Base-by-base conservation (phyloP, 2,113 vertebrate genomes). In the Larimichthys crocea region DNA sequence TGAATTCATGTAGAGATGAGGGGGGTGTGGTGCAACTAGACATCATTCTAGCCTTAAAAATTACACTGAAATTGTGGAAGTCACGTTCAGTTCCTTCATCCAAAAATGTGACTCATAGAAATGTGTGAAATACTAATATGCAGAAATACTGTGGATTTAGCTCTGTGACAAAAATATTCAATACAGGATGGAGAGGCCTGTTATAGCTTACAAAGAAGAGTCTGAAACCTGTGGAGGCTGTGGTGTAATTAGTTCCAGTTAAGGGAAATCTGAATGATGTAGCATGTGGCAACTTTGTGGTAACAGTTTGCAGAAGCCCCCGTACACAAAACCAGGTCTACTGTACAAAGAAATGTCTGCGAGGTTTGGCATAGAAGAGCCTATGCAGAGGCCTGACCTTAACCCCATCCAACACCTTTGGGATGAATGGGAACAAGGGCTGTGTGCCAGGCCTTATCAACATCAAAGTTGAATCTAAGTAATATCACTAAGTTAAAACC, bases 1-100 rank as follows among this genome's bases (percentile, higher is more conserved):
- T 80, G 72, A 16, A 55, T 72, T 60, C 68, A 74, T 64, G 69
- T 67, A 20, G n/a, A 62, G 59, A 55, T 14, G 50, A 80, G 46
- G 53, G 44, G 40, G 31, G 12, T 76, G 63, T 3, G 2, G 52
- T 48, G 57, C 48, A 64, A 70, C 8, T 44, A 42, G 40, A 5
- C 35, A 53, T 73, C 57, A 61, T 55, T 85, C 24, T n/a, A 61
- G 50, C 29, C 53, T 10, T 10, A 35, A 76, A 61, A 50, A 83
- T 66, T 24, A 46, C 62, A 52, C n/a, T 57, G 40, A 67, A 49
- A 62, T 49, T 76, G 42, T 46, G 5, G 5, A 63, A 72, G 46
- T 20, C 5, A 49, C 52, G n/a, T 44, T 74, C 15, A 12, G 55
- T 55, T 67, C 15, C 53, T 60, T 26, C 60, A 76, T 46, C 67